Base-by-base conservation (phyloP, 2,797 vertebrate genomes). In the Oryzias sinensis region DNA sequence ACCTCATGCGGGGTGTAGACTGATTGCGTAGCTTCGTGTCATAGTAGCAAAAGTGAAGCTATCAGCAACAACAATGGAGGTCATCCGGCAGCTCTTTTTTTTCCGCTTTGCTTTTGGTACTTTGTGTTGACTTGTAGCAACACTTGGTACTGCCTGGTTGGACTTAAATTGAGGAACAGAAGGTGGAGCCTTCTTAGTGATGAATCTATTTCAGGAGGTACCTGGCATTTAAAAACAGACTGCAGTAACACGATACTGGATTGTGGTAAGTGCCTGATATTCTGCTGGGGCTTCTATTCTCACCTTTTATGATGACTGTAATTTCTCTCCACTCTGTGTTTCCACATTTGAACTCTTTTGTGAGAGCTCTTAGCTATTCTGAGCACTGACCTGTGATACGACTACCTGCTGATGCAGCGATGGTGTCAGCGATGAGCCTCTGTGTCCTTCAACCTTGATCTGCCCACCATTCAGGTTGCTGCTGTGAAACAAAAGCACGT, bases 331-430 rank as follows among this genome's bases (percentile, higher is more conserved):
- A 58, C 60, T 65, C n/a, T 51, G 52, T 85, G 81, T 78, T 81
- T 82, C 87, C 84, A 69, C 67, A 53, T 68, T 81, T 77, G 71
- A 80, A 60, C 80, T 59, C 56, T 46, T 83, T 82, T 90, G 91
- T 90, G 88, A 87, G 70, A 1, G 29, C 65, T 79, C 79, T 82
- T 52, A 2, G 41, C 69, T 79, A 79, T 78, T 83, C 76, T 83
- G 76, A 86, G 88, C 78, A 80, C 73, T 91, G 82, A 90, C 78
- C 88, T 62, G 37, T 90, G 86, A 81, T 84, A 87, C 89, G 82
- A 81, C 72, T 87, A 87, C 78, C 80, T 89, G 85, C 85, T 80
- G 71, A 87, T 56, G 13, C 81, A 84, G 80, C 83, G 53, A 2
- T 67, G 50, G 81, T 90, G 81, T 87, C 88, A 80, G 63, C 46